Conservation (phyloP, 2,888 invertebrate species). For the Drosophila nigritarsus region DNA sequence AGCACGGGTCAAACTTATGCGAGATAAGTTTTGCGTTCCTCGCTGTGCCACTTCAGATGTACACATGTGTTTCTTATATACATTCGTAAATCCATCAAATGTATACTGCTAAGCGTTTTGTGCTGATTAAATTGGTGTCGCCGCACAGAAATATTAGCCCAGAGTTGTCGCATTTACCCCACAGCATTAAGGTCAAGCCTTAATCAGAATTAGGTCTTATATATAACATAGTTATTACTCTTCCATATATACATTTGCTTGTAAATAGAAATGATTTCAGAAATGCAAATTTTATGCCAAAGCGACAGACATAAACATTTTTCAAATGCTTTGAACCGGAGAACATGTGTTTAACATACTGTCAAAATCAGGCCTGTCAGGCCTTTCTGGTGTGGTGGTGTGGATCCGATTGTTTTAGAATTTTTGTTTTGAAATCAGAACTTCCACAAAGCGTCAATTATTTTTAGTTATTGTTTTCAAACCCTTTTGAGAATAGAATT, state of each 20-base stretch:
- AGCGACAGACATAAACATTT: slow-evolving; percentile 22
- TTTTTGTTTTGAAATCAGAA: neutral
- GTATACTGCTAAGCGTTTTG: slow-evolving; percentile 9
- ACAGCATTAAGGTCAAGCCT: slow-evolving; percentile 64
- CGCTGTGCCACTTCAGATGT: slow-evolving; percentile 46
- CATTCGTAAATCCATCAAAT: slow-evolving; percentile 12
- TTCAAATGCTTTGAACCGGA: slow-evolving; percentile 28
- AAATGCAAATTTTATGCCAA: slow-evolving; percentile 6
- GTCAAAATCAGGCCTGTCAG: neutral
- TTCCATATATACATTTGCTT: neutral
- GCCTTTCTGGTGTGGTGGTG: neutral
- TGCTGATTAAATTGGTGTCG: slow-evolving; percentile 46
- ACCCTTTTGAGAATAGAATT: neutral
- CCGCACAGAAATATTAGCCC: slow-evolving; percentile 21
- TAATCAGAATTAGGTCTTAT: slow-evolving; percentile 46
- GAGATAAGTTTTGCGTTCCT: slow-evolving; percentile 53
- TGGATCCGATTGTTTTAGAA: neutral
- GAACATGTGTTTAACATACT: slow-evolving; percentile 67
- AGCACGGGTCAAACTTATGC: slow-evolving; percentile 54
- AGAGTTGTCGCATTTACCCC: slow-evolving; percentile 19
- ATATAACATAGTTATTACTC: slow-evolving; percentile 1
- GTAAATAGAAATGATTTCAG: slow-evolving; percentile 48
- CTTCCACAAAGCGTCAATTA: neutral
- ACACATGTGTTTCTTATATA: slow-evolving; percentile 2
- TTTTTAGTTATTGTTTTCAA: neutral